These are phyloP conservation scores for Nansenia antarctica DNA, from an alignment of 2,113 vertebrate species.

Conservation along the genomic window DNA sequence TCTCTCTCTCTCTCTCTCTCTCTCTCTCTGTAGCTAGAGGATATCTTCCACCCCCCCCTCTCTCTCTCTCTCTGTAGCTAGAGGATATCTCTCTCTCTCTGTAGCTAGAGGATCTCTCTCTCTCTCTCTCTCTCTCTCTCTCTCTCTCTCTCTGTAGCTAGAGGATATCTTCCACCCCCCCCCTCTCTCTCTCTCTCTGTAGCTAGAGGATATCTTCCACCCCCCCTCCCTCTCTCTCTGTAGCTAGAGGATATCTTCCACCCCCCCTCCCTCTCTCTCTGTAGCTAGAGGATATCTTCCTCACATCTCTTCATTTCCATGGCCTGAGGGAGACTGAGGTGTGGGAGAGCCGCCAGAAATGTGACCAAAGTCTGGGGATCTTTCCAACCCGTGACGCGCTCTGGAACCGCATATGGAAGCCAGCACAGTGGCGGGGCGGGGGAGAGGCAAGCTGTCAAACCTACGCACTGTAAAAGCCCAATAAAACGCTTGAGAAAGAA, in stretches of 20 bases:
- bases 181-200: slow-evolving; percentile 17
- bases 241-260: slow-evolving; percentile 24
- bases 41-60: slow-evolving; percentile 16
- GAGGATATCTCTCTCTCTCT: slow-evolving; percentile 23
- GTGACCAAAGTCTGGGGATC: slow-evolving; percentile 25
- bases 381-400: slow-evolving; percentile 15
- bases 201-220: slow-evolving; percentile 26
- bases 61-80: slow-evolving; percentile 22
- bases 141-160: slow-evolving; percentile 22
- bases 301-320: not conserved
- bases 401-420: slow-evolving; percentile 29
- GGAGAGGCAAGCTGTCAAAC: slow-evolving; percentile 7
- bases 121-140: not conserved
- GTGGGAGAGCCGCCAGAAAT: slow-evolving; percentile 25
- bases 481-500: slow-evolving; percentile 30
- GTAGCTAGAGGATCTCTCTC: slow-evolving; percentile 23
- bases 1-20: slow-evolving; percentile 1
- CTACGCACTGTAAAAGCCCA: slow-evolving; percentile 6
- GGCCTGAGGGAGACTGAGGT: not conserved
- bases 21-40: slow-evolving; percentile 25
- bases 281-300: slow-evolving; percentile 23
- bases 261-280: slow-evolving; percentile 17
- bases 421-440: slow-evolving; percentile 1
- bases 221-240: slow-evolving; percentile 16
- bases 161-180: slow-evolving; percentile 22